phyloP scores from a whole-genome alignment of 2,888 invertebrate species.

The Leucoptera coffeella region DNA sequence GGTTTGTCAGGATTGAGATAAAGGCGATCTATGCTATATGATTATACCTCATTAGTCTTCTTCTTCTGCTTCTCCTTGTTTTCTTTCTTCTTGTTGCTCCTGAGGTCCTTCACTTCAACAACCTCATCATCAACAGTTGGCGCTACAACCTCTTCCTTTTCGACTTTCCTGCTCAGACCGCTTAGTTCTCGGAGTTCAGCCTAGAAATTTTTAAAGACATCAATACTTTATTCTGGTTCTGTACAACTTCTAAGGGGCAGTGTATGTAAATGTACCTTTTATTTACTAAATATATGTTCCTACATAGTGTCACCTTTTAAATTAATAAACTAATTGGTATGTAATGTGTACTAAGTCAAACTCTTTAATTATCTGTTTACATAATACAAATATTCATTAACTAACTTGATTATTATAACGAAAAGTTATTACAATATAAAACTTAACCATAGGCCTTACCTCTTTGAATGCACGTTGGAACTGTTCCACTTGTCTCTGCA shows the following conservation, averaged over 20 bases:
- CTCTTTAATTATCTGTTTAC: no score
- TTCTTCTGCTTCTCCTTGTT: constrained; percentile 47
- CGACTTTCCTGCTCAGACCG: constrained; percentile 11
- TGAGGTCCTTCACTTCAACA: constrained; percentile 40
- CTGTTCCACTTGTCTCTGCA: constrained; percentile 43
- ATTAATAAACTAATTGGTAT: constrained; percentile 1
- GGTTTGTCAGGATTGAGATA: no score
- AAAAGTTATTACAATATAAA: neutral
- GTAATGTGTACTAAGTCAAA: no score
- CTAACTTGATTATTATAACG: no score
- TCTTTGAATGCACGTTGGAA: constrained; percentile 40
- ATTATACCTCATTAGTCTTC: constrained; percentile 10
- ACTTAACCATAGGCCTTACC: constrained; percentile 12
- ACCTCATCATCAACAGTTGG: constrained; percentile 24
- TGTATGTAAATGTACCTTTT: no score
- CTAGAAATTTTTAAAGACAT: constrained; percentile 13
- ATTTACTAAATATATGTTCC: neutral
- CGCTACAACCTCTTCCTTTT: constrained; percentile 18
- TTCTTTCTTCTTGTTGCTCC: constrained; percentile 45
- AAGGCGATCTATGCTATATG: no score
- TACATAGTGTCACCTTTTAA: neutral
- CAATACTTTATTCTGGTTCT: neutral
- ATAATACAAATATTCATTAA: no score
- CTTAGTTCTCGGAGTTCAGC: constrained; percentile 32
- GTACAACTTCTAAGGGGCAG: no score